Evolutionary conservation across 2,113 vertebrate species (phyloP).

Genomic region (Potamarius usumacintae): DNA sequence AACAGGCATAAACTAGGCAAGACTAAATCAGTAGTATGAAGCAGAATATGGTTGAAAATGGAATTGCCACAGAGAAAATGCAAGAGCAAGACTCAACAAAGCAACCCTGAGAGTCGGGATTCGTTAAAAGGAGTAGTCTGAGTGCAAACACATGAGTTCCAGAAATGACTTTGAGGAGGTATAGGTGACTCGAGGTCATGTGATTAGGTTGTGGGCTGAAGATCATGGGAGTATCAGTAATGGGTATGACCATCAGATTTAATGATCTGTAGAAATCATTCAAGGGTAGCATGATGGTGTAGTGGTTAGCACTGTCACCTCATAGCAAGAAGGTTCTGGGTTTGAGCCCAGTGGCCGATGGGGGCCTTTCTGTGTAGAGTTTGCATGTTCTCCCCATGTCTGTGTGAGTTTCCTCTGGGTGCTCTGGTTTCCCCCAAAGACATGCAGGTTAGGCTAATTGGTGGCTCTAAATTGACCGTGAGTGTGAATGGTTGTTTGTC

Average conservation of each 20-base stretch:
- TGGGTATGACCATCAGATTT: neutral
- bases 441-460: too few species aligned
- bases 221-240: neutral
- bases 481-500: too few species aligned
- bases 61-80: neutral
- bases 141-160: neutral
- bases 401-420: too few species aligned
- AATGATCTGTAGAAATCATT: neutral
- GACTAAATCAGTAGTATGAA: neutral
- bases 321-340: too few species aligned
- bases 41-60: neutral
- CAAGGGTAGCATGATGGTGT: neutral
- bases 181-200: neutral
- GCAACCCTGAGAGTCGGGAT: neutral
- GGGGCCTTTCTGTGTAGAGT: too few species aligned
- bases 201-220: neutral
- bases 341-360: too few species aligned
- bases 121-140: neutral
- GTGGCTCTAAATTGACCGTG: too few species aligned
- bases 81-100: neutral
- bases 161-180: neutral
- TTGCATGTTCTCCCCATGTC: too few species aligned
- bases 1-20: neutral
- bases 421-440: too few species aligned
- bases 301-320: too few species aligned